These are phyloP conservation scores for Drosophila diplacantha DNA, from an alignment of 2,888 invertebrate species.

Conservation along the genomic window DNA sequence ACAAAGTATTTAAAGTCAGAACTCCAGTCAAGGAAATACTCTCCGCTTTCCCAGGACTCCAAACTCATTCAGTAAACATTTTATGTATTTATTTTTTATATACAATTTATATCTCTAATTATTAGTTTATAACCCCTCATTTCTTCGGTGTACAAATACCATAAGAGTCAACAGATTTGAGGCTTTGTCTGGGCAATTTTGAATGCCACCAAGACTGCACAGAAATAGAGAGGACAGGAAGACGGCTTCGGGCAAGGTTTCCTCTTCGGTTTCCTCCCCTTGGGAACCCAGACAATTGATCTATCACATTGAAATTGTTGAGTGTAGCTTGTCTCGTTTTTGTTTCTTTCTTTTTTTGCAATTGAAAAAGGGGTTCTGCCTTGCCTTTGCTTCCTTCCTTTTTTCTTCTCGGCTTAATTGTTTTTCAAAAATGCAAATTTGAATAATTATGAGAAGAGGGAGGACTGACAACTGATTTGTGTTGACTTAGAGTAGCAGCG, in stretches of 20 bases:
- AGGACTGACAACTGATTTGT: conserved; percentile 34
- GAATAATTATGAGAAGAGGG: conserved; percentile 48
- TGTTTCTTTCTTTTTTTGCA: background rate
- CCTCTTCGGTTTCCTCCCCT: conserved; percentile 29
- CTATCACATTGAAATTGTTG: conserved; percentile 31
- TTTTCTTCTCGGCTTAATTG: conserved; percentile 57
- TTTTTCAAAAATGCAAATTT: conserved; percentile 56
- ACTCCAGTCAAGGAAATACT: background rate
- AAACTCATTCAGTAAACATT: background rate
- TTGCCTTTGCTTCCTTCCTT: conserved; percentile 21
- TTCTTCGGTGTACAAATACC: background rate
- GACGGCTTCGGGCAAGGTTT: conserved; percentile 46
- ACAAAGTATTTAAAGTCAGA: background rate
- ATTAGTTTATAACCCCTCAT: background rate
- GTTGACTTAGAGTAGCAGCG: conserved; percentile 24
- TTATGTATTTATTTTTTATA: no score
- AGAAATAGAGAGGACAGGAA: conserved; percentile 10
- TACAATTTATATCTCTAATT: background rate
- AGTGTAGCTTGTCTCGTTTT: conserved; percentile 23
- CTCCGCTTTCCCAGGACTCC: background rate
- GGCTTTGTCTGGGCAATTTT: conserved; percentile 59
- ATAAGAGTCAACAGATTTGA: conserved; percentile 55
- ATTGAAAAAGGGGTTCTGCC: conserved; percentile 6
- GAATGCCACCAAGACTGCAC: conserved; percentile 27
- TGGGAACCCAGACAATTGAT: conserved; percentile 35